Evolutionary conservation across 2,888 invertebrate species (phyloP).

Genomic region (Onthophagus sagittarius): DNA sequence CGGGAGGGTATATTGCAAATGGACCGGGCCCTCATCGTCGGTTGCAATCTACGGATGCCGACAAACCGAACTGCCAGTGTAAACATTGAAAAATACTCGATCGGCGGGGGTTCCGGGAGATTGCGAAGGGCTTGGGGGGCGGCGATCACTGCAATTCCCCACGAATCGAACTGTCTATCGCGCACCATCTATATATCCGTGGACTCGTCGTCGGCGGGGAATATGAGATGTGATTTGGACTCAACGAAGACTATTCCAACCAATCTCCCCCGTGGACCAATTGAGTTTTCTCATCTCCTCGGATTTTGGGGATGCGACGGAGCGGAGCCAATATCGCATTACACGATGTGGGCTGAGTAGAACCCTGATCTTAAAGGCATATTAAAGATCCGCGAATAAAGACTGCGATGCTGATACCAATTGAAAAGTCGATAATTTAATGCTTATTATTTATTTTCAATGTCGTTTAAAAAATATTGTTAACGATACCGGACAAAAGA

Average conservation of each 20-base stretch:
- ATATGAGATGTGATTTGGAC: slow-evolving; percentile 43
- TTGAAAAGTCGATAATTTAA: background rate
- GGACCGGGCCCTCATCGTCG: slow-evolving; percentile 35
- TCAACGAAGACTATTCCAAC: slow-evolving; percentile 33
- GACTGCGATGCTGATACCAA: background rate
- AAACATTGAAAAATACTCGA: slow-evolving; percentile 49
- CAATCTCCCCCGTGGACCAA: slow-evolving; percentile 42
- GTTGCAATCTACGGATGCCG: slow-evolving; percentile 45
- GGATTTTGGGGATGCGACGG: slow-evolving; percentile 34
- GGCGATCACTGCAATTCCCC: background rate
- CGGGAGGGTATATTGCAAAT: slow-evolving; percentile 41
- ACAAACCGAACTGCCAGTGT: slow-evolving; percentile 46
- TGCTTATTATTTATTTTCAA: too few relatives aligned
- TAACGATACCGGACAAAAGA: background rate
- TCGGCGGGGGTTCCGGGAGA: background rate
- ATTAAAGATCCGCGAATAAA: background rate
- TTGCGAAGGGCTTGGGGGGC: background rate
- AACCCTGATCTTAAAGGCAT: background rate
- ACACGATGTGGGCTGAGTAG: slow-evolving; percentile 33
- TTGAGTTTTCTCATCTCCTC: slow-evolving; percentile 43
- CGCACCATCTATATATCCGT: slow-evolving; percentile 9
- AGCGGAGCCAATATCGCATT: slow-evolving; percentile 43
- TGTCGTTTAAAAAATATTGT: too few relatives aligned
- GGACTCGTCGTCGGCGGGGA: slow-evolving; percentile 24
- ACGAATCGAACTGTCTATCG: slow-evolving; percentile 2